Evolutionary conservation across 2,113 vertebrate species (phyloP).

Genomic region (Ranitomeya imitator): DNA sequence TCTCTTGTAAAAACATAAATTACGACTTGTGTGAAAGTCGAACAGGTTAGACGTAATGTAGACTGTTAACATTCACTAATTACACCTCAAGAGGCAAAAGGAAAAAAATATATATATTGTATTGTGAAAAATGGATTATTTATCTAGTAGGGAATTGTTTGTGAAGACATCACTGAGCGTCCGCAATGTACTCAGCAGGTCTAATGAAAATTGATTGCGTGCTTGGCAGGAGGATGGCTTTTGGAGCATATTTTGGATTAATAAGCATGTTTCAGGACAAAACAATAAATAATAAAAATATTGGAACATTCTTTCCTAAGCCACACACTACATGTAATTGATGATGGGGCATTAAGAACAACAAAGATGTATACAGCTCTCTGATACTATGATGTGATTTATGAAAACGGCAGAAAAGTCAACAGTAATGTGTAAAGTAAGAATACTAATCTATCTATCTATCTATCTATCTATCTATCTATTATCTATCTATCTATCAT

Average conservation of each 20-base stretch:
- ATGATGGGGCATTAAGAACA: slow-evolving; percentile 56
- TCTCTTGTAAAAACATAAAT: background rate
- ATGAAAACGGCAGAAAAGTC: slow-evolving; percentile 60
- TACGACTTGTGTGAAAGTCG: background rate
- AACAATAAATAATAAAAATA: slow-evolving; percentile 59
- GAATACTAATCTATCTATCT: background rate
- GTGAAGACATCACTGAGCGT: slow-evolving; percentile 43
- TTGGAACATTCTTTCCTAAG: slow-evolving; percentile 54
- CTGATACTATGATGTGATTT: slow-evolving; percentile 62
- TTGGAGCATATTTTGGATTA: slow-evolving; percentile 61
- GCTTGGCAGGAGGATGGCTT: slow-evolving; percentile 57
- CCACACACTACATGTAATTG: slow-evolving; percentile 49
- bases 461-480: background rate
- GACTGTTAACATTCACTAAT: slow-evolving; percentile 44
- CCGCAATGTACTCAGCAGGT: slow-evolving; percentile 44
- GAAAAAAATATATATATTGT: slow-evolving; percentile 5
- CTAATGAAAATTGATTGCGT: slow-evolving; percentile 65
- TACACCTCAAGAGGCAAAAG: slow-evolving; percentile 19
- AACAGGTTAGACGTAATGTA: slow-evolving; percentile 16
- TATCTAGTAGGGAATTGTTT: slow-evolving; percentile 45
- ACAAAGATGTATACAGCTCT: slow-evolving; percentile 65
- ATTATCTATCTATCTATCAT: slow-evolving; percentile 10
- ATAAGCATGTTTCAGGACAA: slow-evolving; percentile 61
- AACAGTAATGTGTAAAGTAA: slow-evolving; percentile 48
- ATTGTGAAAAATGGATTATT: slow-evolving; percentile 48